Percentiles rank a stretch among this genome's conserved stretches.
Evolutionary conservation across 2,113 vertebrate genomes (phyloP).

Genomic region (Vicugna pacos): DNA sequence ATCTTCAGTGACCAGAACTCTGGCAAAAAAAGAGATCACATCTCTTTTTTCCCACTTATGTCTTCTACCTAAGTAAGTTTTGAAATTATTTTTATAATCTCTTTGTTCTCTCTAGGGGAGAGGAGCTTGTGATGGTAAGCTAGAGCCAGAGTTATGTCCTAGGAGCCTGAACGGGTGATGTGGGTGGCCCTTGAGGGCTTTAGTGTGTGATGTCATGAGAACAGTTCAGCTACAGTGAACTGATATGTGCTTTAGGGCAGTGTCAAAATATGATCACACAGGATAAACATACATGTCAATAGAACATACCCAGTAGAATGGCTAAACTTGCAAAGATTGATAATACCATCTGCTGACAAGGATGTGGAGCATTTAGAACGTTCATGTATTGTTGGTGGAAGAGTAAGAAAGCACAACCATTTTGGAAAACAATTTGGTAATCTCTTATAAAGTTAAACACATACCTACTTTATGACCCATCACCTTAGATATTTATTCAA

Average conservation of each 20-base stretch:
- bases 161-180: not conserved
- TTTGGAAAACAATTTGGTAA: constrained; percentile 13
- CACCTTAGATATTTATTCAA: not conserved
- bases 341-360: not conserved
- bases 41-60: not conserved
- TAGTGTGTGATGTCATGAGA: not conserved
- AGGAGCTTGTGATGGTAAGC: not conserved
- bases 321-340: not conserved
- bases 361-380: not conserved
- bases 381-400: not conserved
- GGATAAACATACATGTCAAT: not conserved
- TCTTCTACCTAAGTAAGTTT: constrained; percentile 2
- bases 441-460: not conserved
- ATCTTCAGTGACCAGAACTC: not conserved
- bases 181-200: not conserved
- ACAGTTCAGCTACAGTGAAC: not conserved
- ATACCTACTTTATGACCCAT: not conserved
- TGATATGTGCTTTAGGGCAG: not conserved
- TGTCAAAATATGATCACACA: constrained; percentile 3
- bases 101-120: not conserved
- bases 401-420: not conserved
- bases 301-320: not conserved
- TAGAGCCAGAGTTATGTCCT: not conserved
- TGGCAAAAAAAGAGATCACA: not conserved
- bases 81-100: not conserved